These are phyloP conservation scores for Ascaphus truei DNA, from an alignment of 2,113 vertebrate species.

Conservation along the genomic window DNA sequence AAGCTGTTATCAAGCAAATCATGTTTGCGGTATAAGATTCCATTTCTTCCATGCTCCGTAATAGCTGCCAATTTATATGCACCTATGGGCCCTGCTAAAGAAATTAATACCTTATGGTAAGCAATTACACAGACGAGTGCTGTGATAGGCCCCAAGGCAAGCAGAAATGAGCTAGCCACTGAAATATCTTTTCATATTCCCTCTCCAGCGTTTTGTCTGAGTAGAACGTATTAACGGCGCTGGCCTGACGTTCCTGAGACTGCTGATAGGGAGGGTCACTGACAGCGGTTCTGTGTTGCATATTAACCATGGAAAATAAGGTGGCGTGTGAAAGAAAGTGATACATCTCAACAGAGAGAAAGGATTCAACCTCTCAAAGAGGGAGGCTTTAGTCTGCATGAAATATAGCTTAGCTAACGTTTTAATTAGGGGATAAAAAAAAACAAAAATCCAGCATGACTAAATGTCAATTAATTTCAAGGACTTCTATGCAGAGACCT, in stretches of 20 bases:
- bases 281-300: background rate
- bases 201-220: background rate
- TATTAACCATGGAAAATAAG: background rate
- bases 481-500: background rate
- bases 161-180: background rate
- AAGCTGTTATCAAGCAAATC: background rate
- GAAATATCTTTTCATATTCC: background rate
- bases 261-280: background rate
- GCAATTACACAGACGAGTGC: background rate
- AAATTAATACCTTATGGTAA: slow-evolving; percentile 26
- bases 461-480: background rate
- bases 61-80: slow-evolving; percentile 29
- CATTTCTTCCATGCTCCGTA: slow-evolving; percentile 15
- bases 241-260: background rate
- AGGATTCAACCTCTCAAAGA: background rate
- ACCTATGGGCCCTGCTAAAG: background rate
- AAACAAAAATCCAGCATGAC: background rate
- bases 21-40: background rate
- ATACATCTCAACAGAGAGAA: background rate
- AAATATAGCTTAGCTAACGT: background rate
- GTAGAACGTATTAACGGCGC: background rate
- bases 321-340: background rate
- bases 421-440: background rate
- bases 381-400: background rate
- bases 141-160: slow-evolving; percentile 7